Base-by-base conservation (phyloP, 2,113 vertebrate genomes). In the Gambusia affinis region DNA sequence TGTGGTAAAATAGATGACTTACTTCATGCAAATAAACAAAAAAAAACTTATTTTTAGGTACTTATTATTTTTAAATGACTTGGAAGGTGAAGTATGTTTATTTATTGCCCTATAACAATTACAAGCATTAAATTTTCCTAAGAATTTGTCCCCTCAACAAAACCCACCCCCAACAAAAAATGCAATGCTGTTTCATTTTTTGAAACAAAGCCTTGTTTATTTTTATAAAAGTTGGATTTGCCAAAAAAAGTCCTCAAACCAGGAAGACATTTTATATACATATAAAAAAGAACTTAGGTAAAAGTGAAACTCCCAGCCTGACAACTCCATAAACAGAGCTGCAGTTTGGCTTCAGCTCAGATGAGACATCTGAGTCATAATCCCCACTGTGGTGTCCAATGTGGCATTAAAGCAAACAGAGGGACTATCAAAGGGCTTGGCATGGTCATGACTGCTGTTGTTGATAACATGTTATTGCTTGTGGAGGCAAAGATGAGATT, bases 371-470 rank as follows among this genome's bases (percentile, higher is more conserved):
- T 63, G 67, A 84, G 33, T 74, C 72, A 67, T 60, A 62, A 75
- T 44, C 35, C 66, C 0, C 0, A 12, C 27, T 75, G 65, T 42
- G 63, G 37, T 33, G 76, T 72, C 71, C 60, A 35, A 64, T 42
- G 3, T 39, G 47, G 31, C 11, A 57, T 70, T 33, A 29, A 29
- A 64, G 30, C 27, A 61, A 76, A 68, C 57, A 47, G 15, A 12
- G 47, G 30, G 72, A 62, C 28, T 75, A 82, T 83, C 70, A 81
- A 44, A 72, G 74, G 71, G 72, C 73, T 68, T 82, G 82, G 76
- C 84, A 60, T 24, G 31, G 28, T 37, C 62, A 68, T 63, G 54
- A 76, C 79, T 76, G 11, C 28, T n/a, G 47, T 30, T 71, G 63
- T 10, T 75, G 60, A 42, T 51, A 65, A 44, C 86, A 80, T 5